A percentile compares a stretch with the other conserved stretches of the same genome.
phyloP scores from a whole-genome alignment of 2,888 invertebrate genomes.

The Nemotelus pantherinus region DNA sequence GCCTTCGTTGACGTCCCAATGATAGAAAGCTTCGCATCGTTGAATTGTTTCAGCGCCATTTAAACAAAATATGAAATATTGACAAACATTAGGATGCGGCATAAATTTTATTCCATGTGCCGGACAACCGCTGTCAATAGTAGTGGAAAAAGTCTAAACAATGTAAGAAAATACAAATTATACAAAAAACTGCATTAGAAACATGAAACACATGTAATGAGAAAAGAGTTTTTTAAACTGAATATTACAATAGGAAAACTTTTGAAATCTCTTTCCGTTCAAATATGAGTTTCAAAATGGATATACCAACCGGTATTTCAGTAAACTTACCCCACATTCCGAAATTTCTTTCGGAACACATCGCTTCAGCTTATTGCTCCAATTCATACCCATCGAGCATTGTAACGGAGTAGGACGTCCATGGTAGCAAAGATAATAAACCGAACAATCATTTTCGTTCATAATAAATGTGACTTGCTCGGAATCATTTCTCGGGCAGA shows the following conservation, averaged over 20 bases:
- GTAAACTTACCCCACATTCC: slow-evolving; percentile 41
- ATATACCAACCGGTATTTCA: too few species aligned
- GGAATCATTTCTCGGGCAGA: slow-evolving; percentile 35
- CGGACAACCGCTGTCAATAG: slow-evolving; percentile 42
- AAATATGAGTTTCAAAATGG: too few species aligned
- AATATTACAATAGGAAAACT: too few species aligned
- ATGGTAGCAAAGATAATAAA: slow-evolving; percentile 44
- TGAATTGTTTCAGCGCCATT: slow-evolving; percentile 48
- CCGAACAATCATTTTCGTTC: slow-evolving; percentile 35
- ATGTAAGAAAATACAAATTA: not conserved
- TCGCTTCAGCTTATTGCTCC: slow-evolving; percentile 37
- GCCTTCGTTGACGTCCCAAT: slow-evolving; percentile 51
- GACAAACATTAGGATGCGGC: slow-evolving; percentile 49
- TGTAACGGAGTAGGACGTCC: slow-evolving; percentile 43
- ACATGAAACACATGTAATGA: too few species aligned
- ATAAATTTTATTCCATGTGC: slow-evolving; percentile 48
- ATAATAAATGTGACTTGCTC: slow-evolving; percentile 42
- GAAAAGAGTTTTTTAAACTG: too few species aligned
- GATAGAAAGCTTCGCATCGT: slow-evolving; percentile 50
- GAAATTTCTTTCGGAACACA: slow-evolving; percentile 45
- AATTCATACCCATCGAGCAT: slow-evolving; percentile 43
- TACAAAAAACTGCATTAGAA: not conserved
- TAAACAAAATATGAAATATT: slow-evolving; percentile 49
- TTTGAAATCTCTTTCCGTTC: too few species aligned
- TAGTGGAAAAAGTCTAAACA: slow-evolving; percentile 18